phyloP scores from a whole-genome alignment of 2,888 invertebrate species.

The Calliphora vomitoria region DNA sequence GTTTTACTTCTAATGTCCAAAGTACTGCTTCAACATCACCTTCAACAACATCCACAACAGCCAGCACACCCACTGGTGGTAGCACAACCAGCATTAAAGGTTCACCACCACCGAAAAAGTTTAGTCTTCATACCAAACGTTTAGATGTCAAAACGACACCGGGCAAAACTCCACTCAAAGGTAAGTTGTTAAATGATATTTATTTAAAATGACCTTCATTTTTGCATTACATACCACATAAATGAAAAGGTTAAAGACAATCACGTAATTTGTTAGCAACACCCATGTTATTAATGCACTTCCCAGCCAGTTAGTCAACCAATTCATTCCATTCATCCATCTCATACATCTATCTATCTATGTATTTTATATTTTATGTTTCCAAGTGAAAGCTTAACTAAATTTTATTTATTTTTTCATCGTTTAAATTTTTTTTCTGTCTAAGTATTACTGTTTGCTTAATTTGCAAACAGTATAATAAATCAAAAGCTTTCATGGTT shows the following conservation, averaged over 20 bases:
- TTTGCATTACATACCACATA: no score
- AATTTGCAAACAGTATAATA: conserved; percentile 28
- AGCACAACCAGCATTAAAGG: conserved; percentile 76
- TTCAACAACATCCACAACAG: conserved; percentile 71
- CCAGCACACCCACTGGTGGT: conserved; percentile 74
- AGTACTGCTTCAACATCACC: conserved; percentile 66
- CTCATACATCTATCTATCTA: background rate
- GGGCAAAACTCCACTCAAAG: conserved; percentile 72
- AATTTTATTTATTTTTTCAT: conserved; percentile 16
- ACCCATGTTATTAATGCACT: conserved; percentile 3
- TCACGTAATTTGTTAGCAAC: background rate
- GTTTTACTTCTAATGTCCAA: conserved; percentile 69
- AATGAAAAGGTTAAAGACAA: conserved; percentile 6
- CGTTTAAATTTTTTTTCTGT: no score
- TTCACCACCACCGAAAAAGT: conserved; percentile 78
- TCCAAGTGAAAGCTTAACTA: conserved; percentile 45
- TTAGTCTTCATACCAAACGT: conserved; percentile 69
- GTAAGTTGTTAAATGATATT: conserved; percentile 58
- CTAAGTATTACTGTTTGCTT: no score
- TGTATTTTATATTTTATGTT: background rate
- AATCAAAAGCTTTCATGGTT: conserved; percentile 54
- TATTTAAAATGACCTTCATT: background rate
- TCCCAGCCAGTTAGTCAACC: background rate
- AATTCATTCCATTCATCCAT: background rate
- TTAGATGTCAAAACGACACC: conserved; percentile 60